phyloP scores from a whole-genome alignment of 2,113 vertebrate genomes.

The Stictonetta naevosa region DNA sequence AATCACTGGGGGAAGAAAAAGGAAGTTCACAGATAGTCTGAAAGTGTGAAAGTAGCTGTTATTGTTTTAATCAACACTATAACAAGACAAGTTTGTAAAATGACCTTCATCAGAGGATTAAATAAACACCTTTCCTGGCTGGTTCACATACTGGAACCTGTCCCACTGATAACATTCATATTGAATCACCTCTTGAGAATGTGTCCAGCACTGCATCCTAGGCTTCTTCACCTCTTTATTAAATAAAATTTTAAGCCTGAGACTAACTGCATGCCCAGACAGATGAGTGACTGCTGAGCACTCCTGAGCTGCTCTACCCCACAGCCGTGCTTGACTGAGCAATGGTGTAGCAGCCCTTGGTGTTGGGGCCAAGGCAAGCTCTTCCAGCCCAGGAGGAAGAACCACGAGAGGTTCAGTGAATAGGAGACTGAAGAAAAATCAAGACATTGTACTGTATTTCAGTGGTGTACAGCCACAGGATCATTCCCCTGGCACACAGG shows the following conservation, averaged over 20 bases:
- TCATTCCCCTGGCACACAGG: not conserved
- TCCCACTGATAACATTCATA: not conserved
- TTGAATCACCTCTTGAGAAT: not conserved
- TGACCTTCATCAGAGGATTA: not conserved
- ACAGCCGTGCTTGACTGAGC: not conserved
- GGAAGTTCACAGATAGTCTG: not conserved
- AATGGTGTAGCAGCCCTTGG: not conserved
- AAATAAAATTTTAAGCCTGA: not conserved
- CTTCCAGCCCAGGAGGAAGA: not conserved
- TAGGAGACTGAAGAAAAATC: not conserved
- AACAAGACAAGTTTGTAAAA: not conserved
- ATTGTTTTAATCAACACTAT: slow-evolving; percentile 7
- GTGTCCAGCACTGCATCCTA: not conserved
- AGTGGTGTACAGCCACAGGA: not conserved
- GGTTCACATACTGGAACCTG: not conserved
- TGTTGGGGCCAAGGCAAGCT: not conserved
- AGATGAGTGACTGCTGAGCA: not conserved
- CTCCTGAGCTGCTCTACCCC: not conserved
- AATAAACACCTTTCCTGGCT: not conserved
- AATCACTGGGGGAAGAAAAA: not conserved
- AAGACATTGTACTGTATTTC: not conserved
- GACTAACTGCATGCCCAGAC: not conserved
- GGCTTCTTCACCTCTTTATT: not conserved
- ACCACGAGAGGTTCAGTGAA: not conserved
- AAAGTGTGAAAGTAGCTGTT: not conserved